A percentile compares a stretch with the other conserved stretches of the same genome.
Conservation (phyloP, 2,113 vertebrate species). For the Mystacornis crossleyi region DNA sequence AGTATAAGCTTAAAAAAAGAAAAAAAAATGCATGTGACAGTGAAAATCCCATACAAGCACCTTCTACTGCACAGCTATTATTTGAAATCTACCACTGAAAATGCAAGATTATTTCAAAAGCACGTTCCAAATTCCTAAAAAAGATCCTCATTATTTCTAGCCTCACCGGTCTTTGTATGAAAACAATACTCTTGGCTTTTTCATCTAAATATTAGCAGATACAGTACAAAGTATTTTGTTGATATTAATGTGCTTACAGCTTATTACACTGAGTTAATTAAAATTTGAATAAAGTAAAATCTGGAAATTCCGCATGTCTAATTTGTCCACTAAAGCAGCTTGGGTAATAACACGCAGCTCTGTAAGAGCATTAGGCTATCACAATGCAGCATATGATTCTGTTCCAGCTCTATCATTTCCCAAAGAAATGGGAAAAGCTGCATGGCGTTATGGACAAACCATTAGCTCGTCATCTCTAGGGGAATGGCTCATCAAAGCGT, state of each 20-base stretch:
- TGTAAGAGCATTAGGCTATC: slow-evolving; percentile 73
- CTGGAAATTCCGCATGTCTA: slow-evolving; percentile 71
- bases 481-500: not conserved
- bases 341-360: slow-evolving; percentile 44
- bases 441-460: slow-evolving; percentile 3
- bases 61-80: not conserved
- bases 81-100: not conserved
- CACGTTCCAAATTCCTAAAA: not conserved
- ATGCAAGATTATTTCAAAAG: slow-evolving; percentile 12
- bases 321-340: slow-evolving; percentile 69
- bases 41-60: not conserved
- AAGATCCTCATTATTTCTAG: slow-evolving; percentile 1
- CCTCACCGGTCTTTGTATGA: slow-evolving; percentile 11
- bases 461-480: slow-evolving; percentile 22
- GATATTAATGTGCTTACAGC: slow-evolving; percentile 79
- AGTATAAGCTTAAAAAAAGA: not conserved
- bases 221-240: slow-evolving; percentile 59
- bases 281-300: slow-evolving; percentile 73
- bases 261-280: slow-evolving; percentile 81
- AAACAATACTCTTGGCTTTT: slow-evolving; percentile 54
- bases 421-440: slow-evolving; percentile 17
- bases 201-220: slow-evolving; percentile 53
- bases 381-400: slow-evolving; percentile 29
- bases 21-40: not conserved
- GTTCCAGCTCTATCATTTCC: slow-evolving; percentile 37